A percentile compares a stretch with the other conserved stretches of the same genome.
Conservation (phyloP, 2,888 invertebrate species). For the Eilema caniola region DNA sequence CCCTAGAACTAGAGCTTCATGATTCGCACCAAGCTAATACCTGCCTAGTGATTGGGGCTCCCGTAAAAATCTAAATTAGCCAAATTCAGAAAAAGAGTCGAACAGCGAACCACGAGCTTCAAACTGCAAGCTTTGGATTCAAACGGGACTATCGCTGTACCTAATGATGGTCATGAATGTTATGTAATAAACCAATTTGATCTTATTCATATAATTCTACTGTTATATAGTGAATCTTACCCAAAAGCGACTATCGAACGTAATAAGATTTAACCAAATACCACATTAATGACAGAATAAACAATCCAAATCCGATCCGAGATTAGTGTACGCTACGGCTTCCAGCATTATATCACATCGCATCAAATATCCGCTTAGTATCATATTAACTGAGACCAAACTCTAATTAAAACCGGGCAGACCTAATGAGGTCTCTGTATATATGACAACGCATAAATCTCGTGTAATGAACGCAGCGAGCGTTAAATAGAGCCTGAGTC, state of each 20-base stretch:
- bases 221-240: neutral
- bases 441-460: constrained; percentile 83
- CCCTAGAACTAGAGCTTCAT: too few species aligned
- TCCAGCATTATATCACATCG: constrained; percentile 20
- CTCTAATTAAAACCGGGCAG: constrained; percentile 79
- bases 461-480: constrained; percentile 79
- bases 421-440: constrained; percentile 78
- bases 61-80: too few species aligned
- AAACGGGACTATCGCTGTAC: too few species aligned
- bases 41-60: too few species aligned
- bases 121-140: too few species aligned
- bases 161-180: too few species aligned
- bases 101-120: too few species aligned
- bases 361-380: constrained; percentile 59
- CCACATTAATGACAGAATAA: neutral
- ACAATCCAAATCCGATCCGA: neutral
- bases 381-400: constrained; percentile 59
- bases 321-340: neutral
- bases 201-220: too few species aligned
- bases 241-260: neutral
- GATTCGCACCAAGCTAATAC: too few species aligned
- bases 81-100: too few species aligned
- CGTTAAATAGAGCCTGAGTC: constrained; percentile 80
- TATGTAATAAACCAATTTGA: too few species aligned
- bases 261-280: constrained; percentile 1